A percentile compares a stretch with the other conserved stretches of the same genome.
These are phyloP conservation scores for Thera obeliscata DNA, from an alignment of 2,888 invertebrate species.

Conservation along the genomic window DNA sequence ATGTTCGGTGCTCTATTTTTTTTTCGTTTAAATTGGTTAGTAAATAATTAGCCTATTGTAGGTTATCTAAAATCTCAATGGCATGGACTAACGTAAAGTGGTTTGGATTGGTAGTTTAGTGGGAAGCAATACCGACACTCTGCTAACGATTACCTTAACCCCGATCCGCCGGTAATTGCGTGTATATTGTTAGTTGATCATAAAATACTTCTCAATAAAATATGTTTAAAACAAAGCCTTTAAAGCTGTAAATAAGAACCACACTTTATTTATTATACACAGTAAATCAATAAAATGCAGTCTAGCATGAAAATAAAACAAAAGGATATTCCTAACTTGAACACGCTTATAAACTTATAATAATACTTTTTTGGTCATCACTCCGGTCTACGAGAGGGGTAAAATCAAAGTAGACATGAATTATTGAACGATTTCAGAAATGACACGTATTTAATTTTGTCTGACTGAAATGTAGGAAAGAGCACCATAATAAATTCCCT, in stretches of 20 bases:
- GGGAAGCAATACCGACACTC: slow-evolving; percentile 54
- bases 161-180: slow-evolving; percentile 58
- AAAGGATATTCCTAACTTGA: too few relatives aligned
- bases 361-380: too few relatives aligned
- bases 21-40: background rate
- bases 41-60: background rate
- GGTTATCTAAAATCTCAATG: background rate
- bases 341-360: too few relatives aligned
- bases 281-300: too few relatives aligned
- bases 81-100: slow-evolving; percentile 27
- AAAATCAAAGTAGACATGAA: too few relatives aligned
- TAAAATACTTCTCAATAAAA: slow-evolving; percentile 8
- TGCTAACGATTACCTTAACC: slow-evolving; percentile 69
- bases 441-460: too few relatives aligned
- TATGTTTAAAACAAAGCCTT: slow-evolving; percentile 1
- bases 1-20: background rate
- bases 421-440: too few relatives aligned
- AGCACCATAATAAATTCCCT: too few relatives aligned
- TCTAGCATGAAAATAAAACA: too few relatives aligned
- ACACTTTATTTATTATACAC: background rate
- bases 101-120: slow-evolving; percentile 48
- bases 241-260: background rate
- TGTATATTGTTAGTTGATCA: slow-evolving; percentile 49
- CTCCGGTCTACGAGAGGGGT: too few relatives aligned
- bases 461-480: too few relatives aligned